A percentile compares a stretch with the other conserved stretches of the same genome.
Evolutionary conservation across 2,113 vertebrate genomes (phyloP).

Genomic region (Xyrauchen texanus): DNA sequence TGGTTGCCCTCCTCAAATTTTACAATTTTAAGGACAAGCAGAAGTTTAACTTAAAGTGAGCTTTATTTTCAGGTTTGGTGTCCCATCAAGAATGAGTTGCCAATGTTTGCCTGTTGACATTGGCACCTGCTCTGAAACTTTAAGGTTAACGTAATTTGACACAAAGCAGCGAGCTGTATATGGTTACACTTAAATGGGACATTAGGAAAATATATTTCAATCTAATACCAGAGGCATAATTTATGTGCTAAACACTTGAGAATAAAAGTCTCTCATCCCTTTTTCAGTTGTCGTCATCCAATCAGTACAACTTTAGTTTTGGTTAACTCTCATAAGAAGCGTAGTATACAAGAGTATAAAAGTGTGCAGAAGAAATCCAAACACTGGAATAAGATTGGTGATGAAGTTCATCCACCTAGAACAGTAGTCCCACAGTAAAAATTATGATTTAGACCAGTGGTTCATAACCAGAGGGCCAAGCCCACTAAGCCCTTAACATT

Average conservation of each 20-base stretch:
- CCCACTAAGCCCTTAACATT: no score
- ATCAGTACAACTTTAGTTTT: neutral
- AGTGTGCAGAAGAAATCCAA: no score
- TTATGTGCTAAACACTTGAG: neutral
- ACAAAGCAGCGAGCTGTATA: conserved; percentile 33
- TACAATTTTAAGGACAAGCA: conserved; percentile 56
- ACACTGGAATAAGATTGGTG: no score
- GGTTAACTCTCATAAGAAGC: neutral
- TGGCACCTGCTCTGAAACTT: conserved; percentile 50
- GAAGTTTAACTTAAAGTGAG: conserved; percentile 53
- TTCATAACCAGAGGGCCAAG: no score
- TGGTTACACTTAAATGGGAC: conserved; percentile 32
- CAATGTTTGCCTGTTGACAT: conserved; percentile 59
- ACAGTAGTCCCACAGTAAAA: no score
- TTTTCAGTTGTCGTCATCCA: neutral
- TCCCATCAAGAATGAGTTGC: conserved; percentile 35
- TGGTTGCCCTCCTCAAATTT: conserved; percentile 61
- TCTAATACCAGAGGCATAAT: conserved; percentile 14
- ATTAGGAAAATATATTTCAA: conserved; percentile 1
- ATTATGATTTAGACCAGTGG: no score
- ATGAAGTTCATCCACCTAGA: no score
- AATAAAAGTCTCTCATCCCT: neutral
- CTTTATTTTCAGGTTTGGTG: conserved; percentile 60
- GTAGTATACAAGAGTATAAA: no score
- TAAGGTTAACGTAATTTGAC: conserved; percentile 45